Evolutionary conservation across 2,797 vertebrate species (phyloP).

Genomic region (Cottoperca gobio): DNA sequence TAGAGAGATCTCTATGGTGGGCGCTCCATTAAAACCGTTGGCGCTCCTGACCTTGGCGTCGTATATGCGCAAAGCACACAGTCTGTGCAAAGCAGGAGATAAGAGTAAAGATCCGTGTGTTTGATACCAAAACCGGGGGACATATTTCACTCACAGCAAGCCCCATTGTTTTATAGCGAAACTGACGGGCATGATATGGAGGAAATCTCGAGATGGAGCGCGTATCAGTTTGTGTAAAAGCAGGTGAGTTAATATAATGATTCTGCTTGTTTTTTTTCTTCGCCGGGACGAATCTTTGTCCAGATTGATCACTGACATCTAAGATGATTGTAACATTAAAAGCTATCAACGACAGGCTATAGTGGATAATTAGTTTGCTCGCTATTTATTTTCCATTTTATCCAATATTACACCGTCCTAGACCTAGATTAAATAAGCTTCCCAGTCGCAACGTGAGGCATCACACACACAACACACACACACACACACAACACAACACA

Average conservation of each 20-base stretch:
- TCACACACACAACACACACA: constrained; percentile 22
- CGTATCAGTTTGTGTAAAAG: constrained; percentile 68
- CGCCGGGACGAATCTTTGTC: constrained; percentile 46
- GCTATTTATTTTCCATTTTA: constrained; percentile 16
- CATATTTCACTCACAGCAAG: constrained; percentile 43
- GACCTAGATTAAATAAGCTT: constrained; percentile 73
- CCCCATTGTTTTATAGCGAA: constrained; percentile 37
- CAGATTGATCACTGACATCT: constrained; percentile 45
- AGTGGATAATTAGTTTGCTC: constrained; percentile 10
- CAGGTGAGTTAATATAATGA: constrained; percentile 80
- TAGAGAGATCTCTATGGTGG: constrained; percentile 79
- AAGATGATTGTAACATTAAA: background rate
- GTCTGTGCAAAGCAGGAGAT: constrained; percentile 78
- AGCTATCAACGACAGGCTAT: background rate
- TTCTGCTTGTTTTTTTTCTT: constrained; percentile 5
- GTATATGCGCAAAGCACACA: constrained; percentile 85
- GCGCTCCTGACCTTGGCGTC: constrained; percentile 89
- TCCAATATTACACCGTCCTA: constrained; percentile 57
- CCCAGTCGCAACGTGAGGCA: constrained; percentile 59
- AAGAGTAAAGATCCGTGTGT: constrained; percentile 72
- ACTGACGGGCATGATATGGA: constrained; percentile 66
- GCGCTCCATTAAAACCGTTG: constrained; percentile 84
- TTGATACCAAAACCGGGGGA: constrained; percentile 57
- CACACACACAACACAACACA: constrained; percentile 47
- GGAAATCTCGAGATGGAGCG: constrained; percentile 74